Percentiles rank a stretch among this genome's conserved stretches.
These are phyloP conservation scores for Bos javanicus DNA, from an alignment of 2,113 vertebrate genomes.

Conservation along the genomic window DNA sequence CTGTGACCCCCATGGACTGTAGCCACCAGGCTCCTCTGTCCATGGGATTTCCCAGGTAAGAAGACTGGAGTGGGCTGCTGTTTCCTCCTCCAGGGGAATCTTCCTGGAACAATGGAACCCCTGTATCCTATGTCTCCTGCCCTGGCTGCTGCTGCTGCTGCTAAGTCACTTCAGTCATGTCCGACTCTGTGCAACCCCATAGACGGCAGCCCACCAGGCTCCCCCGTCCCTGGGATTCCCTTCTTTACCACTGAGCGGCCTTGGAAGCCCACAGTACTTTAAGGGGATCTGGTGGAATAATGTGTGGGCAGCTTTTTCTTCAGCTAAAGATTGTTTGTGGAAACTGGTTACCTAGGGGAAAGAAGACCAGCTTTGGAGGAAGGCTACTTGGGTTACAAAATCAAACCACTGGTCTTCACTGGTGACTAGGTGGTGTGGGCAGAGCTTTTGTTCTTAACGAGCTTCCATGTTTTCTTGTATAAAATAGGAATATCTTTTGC, in stretches of 20 bases:
- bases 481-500: not conserved
- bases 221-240: no score
- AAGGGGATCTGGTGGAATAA: not conserved
- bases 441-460: no score
- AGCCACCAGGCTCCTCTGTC: not conserved
- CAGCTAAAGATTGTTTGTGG: not conserved
- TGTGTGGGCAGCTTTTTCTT: rapidly evolving
- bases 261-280: not conserved
- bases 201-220: no score
- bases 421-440: rapidly evolving
- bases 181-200: no score
- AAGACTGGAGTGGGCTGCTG: not conserved
- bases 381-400: not conserved
- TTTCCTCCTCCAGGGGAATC: not conserved
- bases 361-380: not conserved
- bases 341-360: not conserved
- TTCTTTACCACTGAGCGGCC: not conserved
- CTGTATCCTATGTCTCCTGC: not conserved
- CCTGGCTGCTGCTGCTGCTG: not conserved
- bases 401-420: not conserved
- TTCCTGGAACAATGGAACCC: not conserved
- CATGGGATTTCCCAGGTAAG: not conserved
- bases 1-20: not conserved
- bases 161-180: no score
- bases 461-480: not conserved